Base-by-base conservation (phyloP, 2,888 invertebrate genomes). In the Caenorhabditis zanzibari region DNA sequence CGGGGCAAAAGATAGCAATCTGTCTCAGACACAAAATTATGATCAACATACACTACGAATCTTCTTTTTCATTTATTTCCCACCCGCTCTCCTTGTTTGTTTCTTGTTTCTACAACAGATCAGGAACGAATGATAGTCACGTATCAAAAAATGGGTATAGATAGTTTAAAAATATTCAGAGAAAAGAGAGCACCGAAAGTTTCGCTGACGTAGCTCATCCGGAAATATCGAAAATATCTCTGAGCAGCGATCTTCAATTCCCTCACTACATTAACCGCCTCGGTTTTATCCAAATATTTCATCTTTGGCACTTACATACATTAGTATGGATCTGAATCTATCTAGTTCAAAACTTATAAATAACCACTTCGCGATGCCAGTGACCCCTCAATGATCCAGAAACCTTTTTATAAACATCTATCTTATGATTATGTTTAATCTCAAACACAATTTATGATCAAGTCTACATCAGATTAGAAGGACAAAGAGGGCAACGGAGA, bases 201-300 rank as follows among this genome's bases (percentile, higher is more conserved):
- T 38, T 28, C 35, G 6, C 71, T 73, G 61, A 73, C 73, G 73
- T 73, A 73, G 38, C 61, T 73, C 58, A 52, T 73, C 63, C 73
- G 63, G 73, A 73, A 73, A 63, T 73, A 73, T 63, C 73, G 63
- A 63, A 73, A 73, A 63, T 73, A 73, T 63, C 61, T 73, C n/a
- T 7, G 4, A 14, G 16, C 38, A 9, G n/a, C 61, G 61, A 73
- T 73, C 73, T 73, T 52, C 61, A 61, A 32, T 35, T 49, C 49
- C n/a, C 26, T 6, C 47, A 47, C 52, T 73, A 49, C 52, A 52
- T 52, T 63, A 58, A 38, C 61, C 56, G 38, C 69, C 26, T 69
- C 24, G 19, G 44, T 19, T 26, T 63, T 47, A 47, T 47, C 63
- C 44, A 44, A n/a, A 26, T 47, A 28, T 16, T 49, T 68, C 68